Evolutionary conservation across 2,113 vertebrate genomes (phyloP), one percentile per base, ranked within the genome.

Genomic region (Trematocara nigrifrons): DNA sequence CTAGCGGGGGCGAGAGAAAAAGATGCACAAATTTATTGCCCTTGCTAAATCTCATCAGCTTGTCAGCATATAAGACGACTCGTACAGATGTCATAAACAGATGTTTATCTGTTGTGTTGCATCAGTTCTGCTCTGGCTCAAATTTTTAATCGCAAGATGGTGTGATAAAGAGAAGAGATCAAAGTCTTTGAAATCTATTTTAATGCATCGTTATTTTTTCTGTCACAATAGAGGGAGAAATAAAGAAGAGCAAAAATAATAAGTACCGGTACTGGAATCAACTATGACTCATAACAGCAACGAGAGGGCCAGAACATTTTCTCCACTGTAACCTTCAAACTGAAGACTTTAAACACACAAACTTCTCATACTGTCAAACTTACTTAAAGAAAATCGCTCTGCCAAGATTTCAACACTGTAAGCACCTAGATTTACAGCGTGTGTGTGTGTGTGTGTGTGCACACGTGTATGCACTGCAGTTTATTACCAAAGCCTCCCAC

Each of bases 401-500:
- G 79, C 2, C 31, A 31, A 83, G 18, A 20, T 79, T 66, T 79
- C 20, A 87, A 10, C 47, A 84, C 57, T 54, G 64, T 38, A 2
- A 53, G 52, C 52, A 74, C 52, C 22, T n/a, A 0, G 35, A 78
- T 82, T 66, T 83, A 12, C 15, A 5, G 42, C 2, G 53, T 9
- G 47, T 69, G 76, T 69, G 81, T 22, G 45, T 66, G 74, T 66
- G 79, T 69, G 69, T 78, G 42, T 77, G 33, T n/a, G n/a, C n/a
- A n/a, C n/a, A n/a, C n/a, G n/a, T n/a, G n/a, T 64, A 5, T 51
- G 64, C 3, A 20, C 59, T 76, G 61, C 64, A 83, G 82, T 59
- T 56, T 51, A 51, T 56, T 79, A 38, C 80, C 81, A 91, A 87
- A 79, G 16, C 76, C 78, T 89, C 84, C 87, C 85, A 84, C 88